Evolutionary conservation across 2,888 invertebrate genomes (phyloP), one percentile per base, ranked within the genome.

Genomic region (Orchesella flavescens): DNA sequence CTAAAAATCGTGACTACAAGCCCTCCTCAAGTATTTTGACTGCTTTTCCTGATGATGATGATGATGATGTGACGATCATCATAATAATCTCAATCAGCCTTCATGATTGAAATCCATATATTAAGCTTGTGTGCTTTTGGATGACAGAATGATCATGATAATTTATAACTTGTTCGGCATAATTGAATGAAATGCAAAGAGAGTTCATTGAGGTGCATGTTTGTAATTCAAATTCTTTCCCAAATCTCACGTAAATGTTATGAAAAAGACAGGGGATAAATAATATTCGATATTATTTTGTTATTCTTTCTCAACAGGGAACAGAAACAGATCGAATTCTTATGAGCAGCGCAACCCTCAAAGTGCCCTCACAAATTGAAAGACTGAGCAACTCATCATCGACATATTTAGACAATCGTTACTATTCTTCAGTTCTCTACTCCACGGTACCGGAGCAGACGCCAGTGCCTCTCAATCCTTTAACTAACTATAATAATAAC

Each of bases 281-380:
- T 10, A 46, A n/a, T 24, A 12, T 69, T 46, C 12, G 43, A 13
- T 80, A 80, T 69, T 66, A 84, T 74, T 43, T 75, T 77, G 9
- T 65, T 24, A 13, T 83, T 89, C 89, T 86, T 87, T 90, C 61
- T 83, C 72, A 99, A 89, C 92, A 94, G 94, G 96, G 96, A 79
- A 93, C 93, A n/a, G 92, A 93, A 85, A 92, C 93, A 72, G 93
- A 92, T 80, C 92, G 93, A 86, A 95, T 96, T 86, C 91, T 92
- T 23, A 92, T 97, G 86, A 95, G 77, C 61, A 95, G 85, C 76
- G 84, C 83, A 4, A 57, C 87, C 3, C 68, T 86, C 55, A 88
- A 81, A 55, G 69, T 84, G 69, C 81, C 84, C 69, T 68, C 83
- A 77, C 71, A 65, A 65, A 83, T 85, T 43, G 84, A 82, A 88